Evolutionary conservation across 2,113 vertebrate genomes (phyloP).

Genomic region (Mungos mungo): DNA sequence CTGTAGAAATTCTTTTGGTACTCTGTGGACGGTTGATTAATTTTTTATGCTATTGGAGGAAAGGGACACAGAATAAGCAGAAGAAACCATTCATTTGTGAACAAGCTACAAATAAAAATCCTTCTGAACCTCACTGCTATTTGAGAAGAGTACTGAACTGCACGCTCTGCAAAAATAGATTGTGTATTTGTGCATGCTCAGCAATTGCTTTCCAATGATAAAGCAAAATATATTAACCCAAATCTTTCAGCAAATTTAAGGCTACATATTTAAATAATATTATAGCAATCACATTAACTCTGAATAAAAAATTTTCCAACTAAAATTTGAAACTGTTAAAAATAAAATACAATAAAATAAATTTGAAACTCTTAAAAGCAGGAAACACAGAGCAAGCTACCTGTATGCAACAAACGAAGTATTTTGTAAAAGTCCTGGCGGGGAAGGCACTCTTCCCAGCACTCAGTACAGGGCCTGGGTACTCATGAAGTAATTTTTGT

Average conservation of each 20-base stretch:
- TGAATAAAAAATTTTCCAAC: neutral
- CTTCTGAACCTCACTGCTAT: neutral
- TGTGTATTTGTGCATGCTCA: neutral
- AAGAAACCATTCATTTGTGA: neutral
- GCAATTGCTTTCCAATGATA: conserved; percentile 17
- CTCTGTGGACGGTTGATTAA: conserved; percentile 77
- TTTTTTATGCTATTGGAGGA: conserved; percentile 84
- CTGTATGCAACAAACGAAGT: neutral
- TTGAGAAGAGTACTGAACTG: neutral
- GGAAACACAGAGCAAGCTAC: neutral
- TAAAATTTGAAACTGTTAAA: conserved; percentile 24
- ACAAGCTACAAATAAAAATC: conserved; percentile 17
- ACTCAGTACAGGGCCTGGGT: too few species aligned
- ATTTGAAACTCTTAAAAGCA: conserved; percentile 1
- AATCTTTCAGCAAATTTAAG: neutral
- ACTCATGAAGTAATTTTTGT: neutral
- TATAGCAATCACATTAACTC: neutral
- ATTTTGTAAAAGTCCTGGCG: neutral
- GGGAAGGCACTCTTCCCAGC: neutral
- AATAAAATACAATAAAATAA: neutral
- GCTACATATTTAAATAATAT: neutral
- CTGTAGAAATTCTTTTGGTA: conserved; percentile 76
- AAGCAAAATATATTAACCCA: neutral
- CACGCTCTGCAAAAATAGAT: neutral
- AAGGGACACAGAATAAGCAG: conserved; percentile 53